phyloP scores from a whole-genome alignment of 2,797 vertebrate species.

The Ceryle rudis region DNA sequence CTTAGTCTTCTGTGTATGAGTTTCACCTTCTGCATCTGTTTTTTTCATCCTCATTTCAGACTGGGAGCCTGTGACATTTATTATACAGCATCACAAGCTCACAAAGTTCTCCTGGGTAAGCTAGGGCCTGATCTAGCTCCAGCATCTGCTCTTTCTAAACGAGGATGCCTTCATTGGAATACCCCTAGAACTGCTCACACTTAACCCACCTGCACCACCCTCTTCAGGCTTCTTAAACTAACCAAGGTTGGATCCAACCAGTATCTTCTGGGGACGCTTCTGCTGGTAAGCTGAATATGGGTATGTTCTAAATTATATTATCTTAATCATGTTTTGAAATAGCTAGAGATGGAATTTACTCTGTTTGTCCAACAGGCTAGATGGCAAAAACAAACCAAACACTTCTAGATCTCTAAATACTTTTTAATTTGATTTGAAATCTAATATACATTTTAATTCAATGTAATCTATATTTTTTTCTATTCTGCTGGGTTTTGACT shows the following conservation, averaged over 20 bases:
- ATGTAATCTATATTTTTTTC: background rate
- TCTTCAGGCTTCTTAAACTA: background rate
- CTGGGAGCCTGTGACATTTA: background rate
- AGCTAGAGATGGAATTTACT: background rate
- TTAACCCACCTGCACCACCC: background rate
- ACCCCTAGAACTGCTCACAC: background rate
- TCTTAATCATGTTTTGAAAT: background rate
- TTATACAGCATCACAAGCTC: background rate
- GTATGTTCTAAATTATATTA: background rate
- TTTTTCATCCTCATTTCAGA: background rate
- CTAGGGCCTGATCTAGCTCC: rapidly evolving
- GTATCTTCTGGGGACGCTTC: background rate
- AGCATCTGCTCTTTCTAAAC: background rate
- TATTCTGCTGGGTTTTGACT: background rate
- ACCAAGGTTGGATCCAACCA: background rate
- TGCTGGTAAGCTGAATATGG: background rate
- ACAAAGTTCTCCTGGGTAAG: background rate
- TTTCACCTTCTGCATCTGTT: background rate
- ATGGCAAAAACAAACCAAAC: background rate
- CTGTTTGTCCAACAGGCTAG: background rate
- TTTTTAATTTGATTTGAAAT: background rate
- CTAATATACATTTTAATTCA: background rate
- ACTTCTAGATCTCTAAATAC: background rate
- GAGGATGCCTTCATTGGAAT: background rate
- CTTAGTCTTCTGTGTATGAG: background rate